A percentile compares a stretch with the other conserved stretches of the same genome.
These are phyloP conservation scores for Tenodera sinensis DNA, from an alignment of 2,888 invertebrate species.

Conservation along the genomic window DNA sequence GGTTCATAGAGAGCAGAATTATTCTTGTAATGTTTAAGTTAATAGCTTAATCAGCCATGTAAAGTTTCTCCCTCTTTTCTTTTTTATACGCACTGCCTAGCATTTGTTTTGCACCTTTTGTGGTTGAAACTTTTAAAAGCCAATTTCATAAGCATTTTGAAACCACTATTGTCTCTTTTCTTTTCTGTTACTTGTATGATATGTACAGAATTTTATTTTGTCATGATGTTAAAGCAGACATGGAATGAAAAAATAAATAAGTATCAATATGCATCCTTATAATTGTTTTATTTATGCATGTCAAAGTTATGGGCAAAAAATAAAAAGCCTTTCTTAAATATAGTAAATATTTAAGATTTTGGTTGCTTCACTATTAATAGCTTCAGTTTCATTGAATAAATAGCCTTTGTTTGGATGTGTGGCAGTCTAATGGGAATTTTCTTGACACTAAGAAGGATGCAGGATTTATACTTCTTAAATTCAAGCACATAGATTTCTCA, in stretches of 20 bases:
- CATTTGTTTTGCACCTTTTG: neutral
- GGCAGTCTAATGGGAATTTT: too few species aligned
- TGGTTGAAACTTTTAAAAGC: neutral
- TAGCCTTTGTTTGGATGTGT: too few species aligned
- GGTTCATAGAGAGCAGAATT: neutral
- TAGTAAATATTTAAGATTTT: too few species aligned
- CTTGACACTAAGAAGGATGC: too few species aligned
- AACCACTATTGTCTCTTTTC: neutral
- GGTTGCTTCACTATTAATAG: too few species aligned
- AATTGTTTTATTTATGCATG: neutral
- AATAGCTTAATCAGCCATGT: neutral
- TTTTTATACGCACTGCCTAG: neutral
- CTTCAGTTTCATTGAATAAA: too few species aligned
- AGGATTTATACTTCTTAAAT: too few species aligned
- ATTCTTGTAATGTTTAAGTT: neutral
- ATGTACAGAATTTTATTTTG: neutral
- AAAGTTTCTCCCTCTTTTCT: neutral
- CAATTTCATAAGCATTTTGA: neutral
- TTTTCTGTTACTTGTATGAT: neutral
- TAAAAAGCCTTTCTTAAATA: too few species aligned
- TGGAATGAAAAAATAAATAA: neutral
- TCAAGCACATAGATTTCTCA: too few species aligned
- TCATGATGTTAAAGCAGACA: neutral
- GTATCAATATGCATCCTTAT: neutral
- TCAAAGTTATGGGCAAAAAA: neutral